Evolutionary conservation across 2,888 invertebrate genomes (phyloP).

Genomic region (Limenitis camilla): DNA sequence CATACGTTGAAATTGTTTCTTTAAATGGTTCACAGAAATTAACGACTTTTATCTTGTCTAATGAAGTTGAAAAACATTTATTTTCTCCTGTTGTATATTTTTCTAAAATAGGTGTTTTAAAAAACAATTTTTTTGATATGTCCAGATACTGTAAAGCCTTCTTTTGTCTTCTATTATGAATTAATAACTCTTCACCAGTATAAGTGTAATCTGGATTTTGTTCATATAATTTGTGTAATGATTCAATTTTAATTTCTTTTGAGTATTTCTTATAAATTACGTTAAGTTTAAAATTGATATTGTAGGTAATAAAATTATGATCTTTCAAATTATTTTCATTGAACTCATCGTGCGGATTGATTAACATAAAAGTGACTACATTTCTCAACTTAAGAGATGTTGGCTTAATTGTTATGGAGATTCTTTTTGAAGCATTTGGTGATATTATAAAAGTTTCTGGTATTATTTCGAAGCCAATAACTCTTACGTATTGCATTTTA

Average conservation of each 20-base stretch:
- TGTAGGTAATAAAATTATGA: slow-evolving; percentile 42
- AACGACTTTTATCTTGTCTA: slow-evolving; percentile 22
- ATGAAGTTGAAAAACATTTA: slow-evolving; percentile 31
- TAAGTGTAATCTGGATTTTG: slow-evolving; percentile 44
- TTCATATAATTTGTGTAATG: slow-evolving; percentile 52
- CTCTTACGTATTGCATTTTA: slow-evolving; percentile 51
- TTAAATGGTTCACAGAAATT: slow-evolving; percentile 40
- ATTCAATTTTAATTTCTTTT: slow-evolving; percentile 37
- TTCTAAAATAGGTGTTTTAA: slow-evolving; percentile 32
- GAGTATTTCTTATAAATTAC: slow-evolving; percentile 36
- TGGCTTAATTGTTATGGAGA: slow-evolving; percentile 47
- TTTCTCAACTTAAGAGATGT: slow-evolving; percentile 41
- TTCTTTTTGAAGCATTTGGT: slow-evolving; percentile 45
- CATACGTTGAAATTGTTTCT: slow-evolving; percentile 36
- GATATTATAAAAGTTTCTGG: slow-evolving; percentile 52
- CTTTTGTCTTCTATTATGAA: slow-evolving; percentile 32
- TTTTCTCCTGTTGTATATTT: slow-evolving; percentile 37
- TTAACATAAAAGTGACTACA: slow-evolving; percentile 42
- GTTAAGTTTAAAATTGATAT: slow-evolving; percentile 38
- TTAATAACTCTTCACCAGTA: slow-evolving; percentile 35
- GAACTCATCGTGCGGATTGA: slow-evolving; percentile 40
- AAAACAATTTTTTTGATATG: slow-evolving; percentile 33
- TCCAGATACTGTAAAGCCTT: slow-evolving; percentile 38
- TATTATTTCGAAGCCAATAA: slow-evolving; percentile 49
- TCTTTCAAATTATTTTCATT: slow-evolving; percentile 21